Evolutionary conservation across 2,113 vertebrate species (phyloP), one percentile per base, ranked within the genome.

Genomic region (Rhabdornis inornatus): DNA sequence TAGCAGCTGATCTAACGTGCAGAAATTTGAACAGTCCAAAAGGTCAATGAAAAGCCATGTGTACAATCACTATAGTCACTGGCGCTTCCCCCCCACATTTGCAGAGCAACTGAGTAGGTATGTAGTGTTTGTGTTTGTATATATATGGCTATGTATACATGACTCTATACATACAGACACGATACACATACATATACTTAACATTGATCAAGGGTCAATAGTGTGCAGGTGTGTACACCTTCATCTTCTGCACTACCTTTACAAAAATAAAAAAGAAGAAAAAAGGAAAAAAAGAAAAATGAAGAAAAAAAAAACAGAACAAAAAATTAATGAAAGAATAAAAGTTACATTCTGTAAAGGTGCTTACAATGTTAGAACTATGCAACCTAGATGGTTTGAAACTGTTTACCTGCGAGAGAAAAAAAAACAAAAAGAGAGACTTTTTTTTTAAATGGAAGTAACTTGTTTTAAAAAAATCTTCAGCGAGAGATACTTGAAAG

Each of bases 401-500:
- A 98, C 97, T 98, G 98, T 99, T 99, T 99, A 98, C 98, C 98
- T 98, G 98, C 96, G 22, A 94, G 93, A 98, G 97, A 98, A 98
- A 98, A 96, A 98, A 97, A 98, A 97, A 92, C 55, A 59, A 33
- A 49, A 92, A 98, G 89, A 98, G 97, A 98, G 96, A 98, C 98
- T 98, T 97, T 97, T 97, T 97, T 98, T 97, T 70, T 47, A 61
- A 83, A 97, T 98, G 97, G 97, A 98, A 98, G 97, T 98, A 98
- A 97, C 96, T 98, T 98, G 97, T 98, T 96, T 98, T 63, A 97
- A 98, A 98, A 97, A 92, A 96, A 86, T 93, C 96, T 98, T 98
- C 97, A 97, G 98, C 98, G 98, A 99, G 98, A 99, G 99, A 99
- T 99, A 99, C 99, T 99, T 99, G 99, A 99, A 99, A 98, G 98